Conservation (phyloP, 2,797 vertebrate species). For the Garrulus glandarius region DNA sequence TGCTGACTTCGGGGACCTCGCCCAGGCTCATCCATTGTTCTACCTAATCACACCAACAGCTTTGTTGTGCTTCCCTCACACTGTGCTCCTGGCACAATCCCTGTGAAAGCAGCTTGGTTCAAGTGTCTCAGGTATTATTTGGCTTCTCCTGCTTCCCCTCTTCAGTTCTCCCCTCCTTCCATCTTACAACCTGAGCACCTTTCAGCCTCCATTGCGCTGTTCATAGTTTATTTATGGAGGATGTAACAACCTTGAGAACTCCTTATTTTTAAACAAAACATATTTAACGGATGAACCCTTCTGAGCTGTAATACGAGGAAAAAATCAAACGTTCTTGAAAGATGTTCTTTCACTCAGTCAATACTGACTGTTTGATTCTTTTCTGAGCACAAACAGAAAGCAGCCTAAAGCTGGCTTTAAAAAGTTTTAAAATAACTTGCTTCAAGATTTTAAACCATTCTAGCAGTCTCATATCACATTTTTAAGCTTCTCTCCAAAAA, state of each 20-base stretch:
- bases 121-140: background rate
- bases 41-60: background rate
- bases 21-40: background rate
- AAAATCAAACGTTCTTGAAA: background rate
- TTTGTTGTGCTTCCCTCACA: background rate
- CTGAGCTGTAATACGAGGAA: background rate
- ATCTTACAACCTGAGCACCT: background rate
- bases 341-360: background rate
- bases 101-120: background rate
- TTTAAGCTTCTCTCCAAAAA: background rate
- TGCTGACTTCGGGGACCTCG: background rate
- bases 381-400: background rate
- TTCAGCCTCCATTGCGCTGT: background rate
- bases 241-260: background rate
- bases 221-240: background rate
- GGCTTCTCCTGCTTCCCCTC: background rate
- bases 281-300: background rate
- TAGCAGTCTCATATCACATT: background rate
- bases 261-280: background rate
- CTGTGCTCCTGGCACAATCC: background rate
- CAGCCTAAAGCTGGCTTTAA: background rate
- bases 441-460: background rate
- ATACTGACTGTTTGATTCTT: background rate
- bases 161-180: background rate
- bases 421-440: background rate